phyloP scores from a whole-genome alignment of 2,113 vertebrate genomes.

The Hippopotamus amphibius region DNA sequence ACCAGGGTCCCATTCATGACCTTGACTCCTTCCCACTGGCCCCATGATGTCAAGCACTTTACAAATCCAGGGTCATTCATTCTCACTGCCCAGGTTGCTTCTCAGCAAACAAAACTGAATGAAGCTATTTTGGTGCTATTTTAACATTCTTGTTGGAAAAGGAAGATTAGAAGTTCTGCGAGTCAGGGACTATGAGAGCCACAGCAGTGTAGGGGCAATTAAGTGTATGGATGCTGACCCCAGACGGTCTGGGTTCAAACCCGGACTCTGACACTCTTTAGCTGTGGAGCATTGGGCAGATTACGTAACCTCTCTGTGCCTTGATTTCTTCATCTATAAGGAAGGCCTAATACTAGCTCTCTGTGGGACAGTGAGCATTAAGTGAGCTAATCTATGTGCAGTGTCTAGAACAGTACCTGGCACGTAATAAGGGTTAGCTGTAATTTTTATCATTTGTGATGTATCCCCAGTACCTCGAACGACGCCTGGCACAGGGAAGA shows the following conservation, averaged over 20 bases:
- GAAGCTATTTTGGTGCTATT: not conserved
- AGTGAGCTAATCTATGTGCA: not conserved
- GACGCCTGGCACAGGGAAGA: not conserved
- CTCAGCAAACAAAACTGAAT: not conserved
- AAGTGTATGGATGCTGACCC: not conserved
- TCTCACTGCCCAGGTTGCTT: not conserved
- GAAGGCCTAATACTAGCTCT: not conserved
- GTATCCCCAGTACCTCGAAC: not conserved
- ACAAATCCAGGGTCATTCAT: not conserved
- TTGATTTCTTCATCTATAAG: not conserved
- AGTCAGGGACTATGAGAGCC: not conserved
- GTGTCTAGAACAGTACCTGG: not conserved
- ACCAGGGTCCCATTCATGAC: not conserved
- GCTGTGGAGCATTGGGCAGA: not conserved
- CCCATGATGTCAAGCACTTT: not conserved
- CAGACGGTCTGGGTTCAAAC: not conserved
- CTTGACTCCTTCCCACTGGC: not conserved
- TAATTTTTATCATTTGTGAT: not conserved
- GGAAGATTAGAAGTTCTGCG: not conserved
- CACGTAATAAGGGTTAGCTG: not conserved
- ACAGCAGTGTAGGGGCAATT: not conserved
- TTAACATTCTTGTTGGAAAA: not conserved
- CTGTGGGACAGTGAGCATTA: not conserved
- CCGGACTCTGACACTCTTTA: not conserved
- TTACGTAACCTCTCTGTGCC: not conserved